A percentile compares a stretch with the other conserved stretches of the same genome.
These are phyloP conservation scores for Phymastichus coffea DNA, from an alignment of 1,140 invertebrate genomes.

Conservation along the genomic window DNA sequence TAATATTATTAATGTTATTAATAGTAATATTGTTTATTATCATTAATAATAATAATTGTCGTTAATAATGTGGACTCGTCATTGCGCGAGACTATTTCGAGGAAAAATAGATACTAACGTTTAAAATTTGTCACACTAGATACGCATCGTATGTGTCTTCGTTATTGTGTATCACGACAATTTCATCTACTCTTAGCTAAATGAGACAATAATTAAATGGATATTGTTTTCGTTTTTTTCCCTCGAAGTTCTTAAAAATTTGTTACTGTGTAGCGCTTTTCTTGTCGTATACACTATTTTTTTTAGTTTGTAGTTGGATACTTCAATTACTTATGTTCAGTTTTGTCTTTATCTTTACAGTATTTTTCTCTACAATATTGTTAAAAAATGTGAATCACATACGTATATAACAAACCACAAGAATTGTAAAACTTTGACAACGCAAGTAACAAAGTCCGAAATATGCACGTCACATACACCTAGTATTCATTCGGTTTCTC, in stretches of 20 bases:
- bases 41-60: slow-evolving; percentile 27
- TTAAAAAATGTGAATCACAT: slow-evolving; percentile 17
- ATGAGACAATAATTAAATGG: too few species aligned
- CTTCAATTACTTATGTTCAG: not conserved
- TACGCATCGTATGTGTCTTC: too few species aligned
- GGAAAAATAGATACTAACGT: too few species aligned
- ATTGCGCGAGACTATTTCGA: slow-evolving; percentile 20
- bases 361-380: slow-evolving; percentile 23
- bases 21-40: slow-evolving; percentile 24
- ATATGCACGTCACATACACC: not conserved
- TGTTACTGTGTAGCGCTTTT: slow-evolving; percentile 4
- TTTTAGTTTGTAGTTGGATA: not conserved
- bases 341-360: slow-evolving; percentile 11
- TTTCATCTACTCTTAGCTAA: too few species aligned
- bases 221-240: not conserved
- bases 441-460: slow-evolving; percentile 19
- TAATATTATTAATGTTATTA: slow-evolving; percentile 23
- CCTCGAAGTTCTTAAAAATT: not conserved
- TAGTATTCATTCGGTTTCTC: not conserved
- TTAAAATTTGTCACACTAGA: too few species aligned
- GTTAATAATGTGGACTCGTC: slow-evolving; percentile 23
- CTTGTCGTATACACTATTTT: slow-evolving; percentile 4
- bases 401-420: slow-evolving; percentile 24
- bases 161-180: too few species aligned
- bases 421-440: slow-evolving; percentile 19